Conservation (phyloP, 2,113 vertebrate genomes). For the Scalopus aquaticus region DNA sequence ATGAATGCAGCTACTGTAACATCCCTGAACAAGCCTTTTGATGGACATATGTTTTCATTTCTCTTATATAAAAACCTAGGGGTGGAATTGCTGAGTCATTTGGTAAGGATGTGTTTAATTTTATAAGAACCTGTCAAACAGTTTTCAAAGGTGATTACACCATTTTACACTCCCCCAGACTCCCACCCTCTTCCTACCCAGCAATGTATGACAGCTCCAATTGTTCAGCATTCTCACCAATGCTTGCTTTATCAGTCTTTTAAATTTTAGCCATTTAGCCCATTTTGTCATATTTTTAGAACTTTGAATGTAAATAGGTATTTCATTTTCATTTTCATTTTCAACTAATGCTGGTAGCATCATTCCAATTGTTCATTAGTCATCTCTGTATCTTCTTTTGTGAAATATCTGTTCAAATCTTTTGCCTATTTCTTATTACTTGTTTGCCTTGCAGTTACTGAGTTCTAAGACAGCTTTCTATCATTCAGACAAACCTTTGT, state of each 20-base stretch:
- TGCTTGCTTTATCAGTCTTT: neutral
- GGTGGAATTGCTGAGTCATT: conserved; percentile 40
- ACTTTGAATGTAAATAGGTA: neutral
- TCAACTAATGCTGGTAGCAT: neutral
- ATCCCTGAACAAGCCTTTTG: conserved; percentile 22
- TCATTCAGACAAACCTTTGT: neutral
- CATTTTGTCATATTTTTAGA: neutral
- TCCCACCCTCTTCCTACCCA: too few relatives aligned
- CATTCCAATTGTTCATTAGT: neutral
- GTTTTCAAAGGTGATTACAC: conserved; percentile 9
- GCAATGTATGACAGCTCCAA: neutral
- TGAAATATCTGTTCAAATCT: neutral
- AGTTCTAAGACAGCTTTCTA: neutral
- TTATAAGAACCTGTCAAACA: conserved; percentile 19
- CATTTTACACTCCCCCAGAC: neutral
- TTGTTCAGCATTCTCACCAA: neutral
- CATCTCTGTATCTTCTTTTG: neutral
- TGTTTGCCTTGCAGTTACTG: neutral
- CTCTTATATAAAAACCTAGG: conserved; percentile 6
- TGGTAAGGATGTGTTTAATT: neutral
- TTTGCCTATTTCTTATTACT: neutral
- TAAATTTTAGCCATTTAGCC: neutral
- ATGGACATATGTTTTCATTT: conserved; percentile 40
- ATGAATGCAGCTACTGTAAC: neutral
- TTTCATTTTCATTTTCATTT: conserved; percentile 11